phyloP scores from a whole-genome alignment of 37 sponge, comb jelly and placozoan species.

The Chondrosia reniformis region DNA sequence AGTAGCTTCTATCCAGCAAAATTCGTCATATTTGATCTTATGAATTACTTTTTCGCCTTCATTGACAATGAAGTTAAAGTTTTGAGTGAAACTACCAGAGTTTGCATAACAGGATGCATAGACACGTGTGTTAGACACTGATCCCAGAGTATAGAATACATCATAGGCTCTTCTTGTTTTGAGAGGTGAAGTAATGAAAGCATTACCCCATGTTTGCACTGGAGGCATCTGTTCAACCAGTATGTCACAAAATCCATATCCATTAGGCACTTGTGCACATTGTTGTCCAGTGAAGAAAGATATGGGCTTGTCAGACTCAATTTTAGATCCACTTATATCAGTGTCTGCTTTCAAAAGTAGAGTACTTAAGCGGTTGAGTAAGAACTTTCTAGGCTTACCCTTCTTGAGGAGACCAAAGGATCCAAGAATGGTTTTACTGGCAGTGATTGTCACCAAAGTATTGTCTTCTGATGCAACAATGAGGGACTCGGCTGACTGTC shows the following conservation, averaged over 20 bases:
- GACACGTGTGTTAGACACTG: not conserved
- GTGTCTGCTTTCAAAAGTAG: not conserved
- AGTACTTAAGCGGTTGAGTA: not conserved
- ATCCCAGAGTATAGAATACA: not conserved
- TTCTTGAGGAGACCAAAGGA: not conserved
- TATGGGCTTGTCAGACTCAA: conserved; percentile 29
- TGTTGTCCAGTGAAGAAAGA: conserved; percentile 38
- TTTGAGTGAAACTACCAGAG: not conserved
- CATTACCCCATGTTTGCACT: not conserved
- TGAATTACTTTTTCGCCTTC: not conserved
- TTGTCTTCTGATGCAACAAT: not conserved
- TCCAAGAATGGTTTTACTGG: not conserved
- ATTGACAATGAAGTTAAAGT: not conserved
- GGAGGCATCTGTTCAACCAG: conserved; percentile 24
- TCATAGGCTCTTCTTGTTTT: not conserved
- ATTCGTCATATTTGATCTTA: not conserved
- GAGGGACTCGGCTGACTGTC: not conserved
- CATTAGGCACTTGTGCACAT: conserved; percentile 38
- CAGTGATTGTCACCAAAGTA: not conserved
- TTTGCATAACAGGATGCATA: not conserved
- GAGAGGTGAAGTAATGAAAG: not conserved
- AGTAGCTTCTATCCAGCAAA: conserved; percentile 25
- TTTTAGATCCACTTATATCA: not conserved
- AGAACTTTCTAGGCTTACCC: not conserved
- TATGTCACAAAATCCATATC: conserved; percentile 19